Percentiles rank a stretch among this genome's conserved stretches.
Conservation (phyloP, 2,888 invertebrate genomes). For the Erebia aethiops region DNA sequence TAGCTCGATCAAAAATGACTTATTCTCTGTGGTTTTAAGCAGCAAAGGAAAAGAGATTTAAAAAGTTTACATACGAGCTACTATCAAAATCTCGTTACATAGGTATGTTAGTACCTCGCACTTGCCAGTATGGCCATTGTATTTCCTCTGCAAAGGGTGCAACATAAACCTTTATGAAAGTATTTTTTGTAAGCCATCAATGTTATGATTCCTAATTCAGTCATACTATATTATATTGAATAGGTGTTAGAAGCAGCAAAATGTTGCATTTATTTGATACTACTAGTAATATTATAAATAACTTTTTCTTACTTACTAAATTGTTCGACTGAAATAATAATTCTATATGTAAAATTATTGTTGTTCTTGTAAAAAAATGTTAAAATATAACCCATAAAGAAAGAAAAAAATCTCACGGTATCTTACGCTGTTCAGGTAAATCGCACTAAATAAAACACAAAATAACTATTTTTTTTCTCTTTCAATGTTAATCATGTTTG, state of each 20-base stretch:
- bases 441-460: neutral
- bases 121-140: too few species aligned
- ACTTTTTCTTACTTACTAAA: neutral
- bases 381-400: neutral
- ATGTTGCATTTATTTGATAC: constrained; percentile 21
- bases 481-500: neutral
- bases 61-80: too few species aligned
- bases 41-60: too few species aligned
- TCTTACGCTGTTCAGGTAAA: neutral
- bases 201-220: constrained; percentile 18
- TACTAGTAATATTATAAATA: neutral
- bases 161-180: neutral
- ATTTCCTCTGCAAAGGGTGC: neutral
- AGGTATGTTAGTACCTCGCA: too few species aligned
- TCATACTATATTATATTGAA: constrained; percentile 3
- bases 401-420: neutral
- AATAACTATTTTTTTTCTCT: neutral
- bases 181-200: constrained; percentile 9
- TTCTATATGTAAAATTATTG: neutral
- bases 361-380: neutral
- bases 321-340: constrained; percentile 8
- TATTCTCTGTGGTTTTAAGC: too few species aligned
- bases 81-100: too few species aligned
- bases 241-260: constrained; percentile 11
- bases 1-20: too few species aligned